Evolutionary conservation across 1,140 invertebrate genomes (phyloP), one percentile per base, ranked within the genome.

Genomic region (Drosophila rufa): DNA sequence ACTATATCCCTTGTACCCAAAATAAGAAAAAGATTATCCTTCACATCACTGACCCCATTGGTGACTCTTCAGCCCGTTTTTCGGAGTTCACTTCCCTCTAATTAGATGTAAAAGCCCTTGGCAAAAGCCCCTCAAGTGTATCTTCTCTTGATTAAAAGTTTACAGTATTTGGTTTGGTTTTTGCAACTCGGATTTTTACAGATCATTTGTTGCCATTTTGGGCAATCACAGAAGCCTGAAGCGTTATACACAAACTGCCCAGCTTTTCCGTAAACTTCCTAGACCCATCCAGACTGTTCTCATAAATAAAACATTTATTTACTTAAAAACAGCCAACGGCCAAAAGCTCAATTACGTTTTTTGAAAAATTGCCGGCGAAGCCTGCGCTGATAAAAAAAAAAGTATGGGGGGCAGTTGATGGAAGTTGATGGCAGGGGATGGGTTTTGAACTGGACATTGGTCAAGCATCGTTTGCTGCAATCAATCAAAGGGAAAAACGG

Each of bases 241-340:
- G 30, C 56, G 36, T 36, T 40, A 25, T 69, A 17, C 43, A 45
- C 30, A 36, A 48, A 50, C 33, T 36, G 8, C 19, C 60, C 59
- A 9, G 12, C 15, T 36, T 22, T 8, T 12, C 50, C 40, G 11
- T 42, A 46, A 27, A 46, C 57, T 38, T 42, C 25, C 33, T 43
- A 46, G 8, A 58, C 6, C 30, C 42, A 48, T 14, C 46, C 80
- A 67, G 51, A 65, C 61, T 65, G 45, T 38, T 45, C 66, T 66
- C 82, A 85, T 85, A 85, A 85, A 85, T 86, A 85, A 85, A 86
- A 85, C 75, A 85, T 71, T 85, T 82, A 85, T 85, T 85, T 86
- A 86, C 82, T 86, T 82, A 73, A 78, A 82, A 85, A 86, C 79
- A 66, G 79, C 82, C 79, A 64, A 36, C 56, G 75, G 82, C 43